Evolutionary conservation across 2,113 vertebrate species (phyloP), one percentile per base, ranked within the genome.

Genomic region (Tyto alba): DNA sequence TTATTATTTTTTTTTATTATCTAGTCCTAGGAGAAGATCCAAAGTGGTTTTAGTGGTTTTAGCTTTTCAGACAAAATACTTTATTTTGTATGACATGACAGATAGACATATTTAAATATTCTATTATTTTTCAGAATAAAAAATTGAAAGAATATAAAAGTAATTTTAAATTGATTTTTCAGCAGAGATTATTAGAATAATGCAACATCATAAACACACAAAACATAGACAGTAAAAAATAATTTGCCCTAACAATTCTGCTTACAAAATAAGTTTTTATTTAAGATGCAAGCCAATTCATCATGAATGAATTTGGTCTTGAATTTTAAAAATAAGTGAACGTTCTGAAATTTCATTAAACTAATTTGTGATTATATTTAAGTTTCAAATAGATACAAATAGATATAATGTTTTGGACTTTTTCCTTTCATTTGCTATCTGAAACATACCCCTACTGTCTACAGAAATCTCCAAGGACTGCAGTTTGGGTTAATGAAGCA

Each of bases 321-420:
- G 7, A 63, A 59, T 63, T 74, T 85, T 41, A 38, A 64, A 48
- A 82, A 12, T 6, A 47, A 0, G 0, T 16, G 75, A 57, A 41
- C 27, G 9, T 2, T 57, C 27, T 27, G 27, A 82, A 63, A 76
- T 38, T 5, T 68, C 3, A 18, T 72, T 67, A 23, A 45, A 36
- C 2, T 5, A 1, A 13, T 50, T 27, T 56, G 26, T 53, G 7
- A 77, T 3, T n/a, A 41, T 57, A 63, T 36, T 71, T 47, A 50
- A 14, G 4, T 67, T 87, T 71, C 7, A 41, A 30, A 34, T 23
- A 47, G 6, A 13, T 47, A 40, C 3, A 36, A 43, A 57, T 29
- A 87, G 5, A 38, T 50, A 4, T 0, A 77, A 60, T 0, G 0
- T 13, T 7, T 77, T 74, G 9, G 7, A 53, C 6, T 15, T 60